Percentiles rank a stretch among this genome's conserved stretches.
These are phyloP conservation scores for Agonopterix alstromeriana DNA, from an alignment of 2,888 invertebrate genomes.

Conservation along the genomic window DNA sequence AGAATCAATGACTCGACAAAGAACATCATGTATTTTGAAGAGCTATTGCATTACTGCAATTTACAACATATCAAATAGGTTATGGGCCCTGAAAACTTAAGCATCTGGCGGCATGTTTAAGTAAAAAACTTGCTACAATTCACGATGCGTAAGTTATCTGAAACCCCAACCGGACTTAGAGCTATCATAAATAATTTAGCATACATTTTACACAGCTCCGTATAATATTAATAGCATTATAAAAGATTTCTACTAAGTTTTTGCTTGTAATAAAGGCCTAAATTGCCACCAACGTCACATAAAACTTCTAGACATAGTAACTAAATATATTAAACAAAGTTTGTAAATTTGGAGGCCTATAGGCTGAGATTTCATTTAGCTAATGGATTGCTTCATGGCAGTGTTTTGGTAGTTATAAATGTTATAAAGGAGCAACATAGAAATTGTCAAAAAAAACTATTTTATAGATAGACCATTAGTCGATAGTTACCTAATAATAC, in stretches of 20 bases:
- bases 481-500: too few relatives aligned
- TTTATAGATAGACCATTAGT: too few relatives aligned
- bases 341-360: background rate
- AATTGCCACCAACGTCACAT: constrained; percentile 1
- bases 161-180: constrained; percentile 24
- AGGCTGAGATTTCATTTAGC: background rate
- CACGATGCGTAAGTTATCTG: background rate
- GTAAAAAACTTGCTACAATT: constrained; percentile 15
- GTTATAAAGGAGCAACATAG: too few relatives aligned
- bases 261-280: background rate
- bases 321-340: background rate
- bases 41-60: constrained; percentile 38
- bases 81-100: constrained; percentile 1
- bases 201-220: constrained; percentile 49
- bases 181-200: constrained; percentile 67
- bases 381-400: too few relatives aligned
- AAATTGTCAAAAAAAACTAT: too few relatives aligned
- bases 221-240: constrained; percentile 13
- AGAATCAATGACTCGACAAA: constrained; percentile 39
- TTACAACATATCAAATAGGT: constrained; percentile 42
- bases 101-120: too few relatives aligned
- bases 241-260: constrained; percentile 1
- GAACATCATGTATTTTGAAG: constrained; percentile 27
- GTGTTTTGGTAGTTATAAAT: too few relatives aligned
- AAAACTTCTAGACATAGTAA: background rate